Evolutionary conservation across 2,888 invertebrate species (phyloP).

Genomic region (Agrilus biguttatus): DNA sequence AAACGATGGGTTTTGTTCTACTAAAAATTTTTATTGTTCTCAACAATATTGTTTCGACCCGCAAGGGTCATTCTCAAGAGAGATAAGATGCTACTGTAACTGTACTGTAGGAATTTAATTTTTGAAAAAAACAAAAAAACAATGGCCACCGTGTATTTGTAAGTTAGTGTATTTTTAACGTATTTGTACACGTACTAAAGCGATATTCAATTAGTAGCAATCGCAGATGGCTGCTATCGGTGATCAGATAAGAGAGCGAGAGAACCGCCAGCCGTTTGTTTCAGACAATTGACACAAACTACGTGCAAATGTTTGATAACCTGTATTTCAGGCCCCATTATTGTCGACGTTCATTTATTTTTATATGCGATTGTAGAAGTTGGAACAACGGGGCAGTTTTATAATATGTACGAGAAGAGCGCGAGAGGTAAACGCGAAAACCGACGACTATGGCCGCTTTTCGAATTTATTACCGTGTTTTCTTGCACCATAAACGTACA

Average conservation of each 20-base stretch:
- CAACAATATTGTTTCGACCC: too few species aligned
- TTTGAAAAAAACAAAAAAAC: too few species aligned
- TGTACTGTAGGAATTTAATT: too few species aligned
- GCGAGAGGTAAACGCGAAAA: too few species aligned
- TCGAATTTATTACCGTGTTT: conserved; percentile 14
- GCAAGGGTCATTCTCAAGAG: too few species aligned
- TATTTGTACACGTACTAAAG: conserved; percentile 8
- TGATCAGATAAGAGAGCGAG: conserved; percentile 21
- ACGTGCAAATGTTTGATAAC: conserved; percentile 29
- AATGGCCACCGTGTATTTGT: too few species aligned
- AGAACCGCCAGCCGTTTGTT: conserved; percentile 22
- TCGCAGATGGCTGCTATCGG: conserved; percentile 19
- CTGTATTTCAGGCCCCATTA: conserved; percentile 29
- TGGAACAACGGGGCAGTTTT: too few species aligned
- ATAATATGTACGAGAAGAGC: too few species aligned
- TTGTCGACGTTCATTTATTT: conserved; percentile 19
- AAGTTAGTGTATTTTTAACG: too few species aligned
- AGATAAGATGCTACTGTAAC: too few species aligned
- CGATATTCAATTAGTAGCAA: conserved; percentile 16
- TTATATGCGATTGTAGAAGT: conserved; percentile 11
- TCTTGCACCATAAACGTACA: conserved; percentile 3
- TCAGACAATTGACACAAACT: conserved; percentile 28
- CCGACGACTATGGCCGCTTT: conserved; percentile 5
- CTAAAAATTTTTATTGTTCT: too few species aligned
- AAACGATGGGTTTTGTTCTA: too few species aligned